Conservation (phyloP, 2,888 invertebrate species). For the Yponomeuta cagnagella region DNA sequence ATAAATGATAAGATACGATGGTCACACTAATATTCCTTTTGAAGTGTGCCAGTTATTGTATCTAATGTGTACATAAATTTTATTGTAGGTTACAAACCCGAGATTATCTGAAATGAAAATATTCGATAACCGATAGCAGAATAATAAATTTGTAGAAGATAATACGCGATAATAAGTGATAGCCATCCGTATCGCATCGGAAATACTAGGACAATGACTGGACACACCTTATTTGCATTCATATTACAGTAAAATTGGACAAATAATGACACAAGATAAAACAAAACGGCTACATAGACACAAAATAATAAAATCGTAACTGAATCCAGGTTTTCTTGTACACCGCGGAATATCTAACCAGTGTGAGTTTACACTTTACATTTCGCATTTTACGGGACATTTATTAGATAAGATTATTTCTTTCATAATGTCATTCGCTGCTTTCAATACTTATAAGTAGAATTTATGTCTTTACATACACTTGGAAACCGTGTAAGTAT, state of each 20-base stretch:
- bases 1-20: too few species aligned
- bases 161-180: not conserved
- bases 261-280: conserved; percentile 12
- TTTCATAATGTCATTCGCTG: conserved; percentile 2
- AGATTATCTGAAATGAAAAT: not conserved
- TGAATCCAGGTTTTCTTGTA: not conserved
- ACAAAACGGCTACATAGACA: conserved; percentile 2
- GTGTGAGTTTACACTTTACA: not conserved
- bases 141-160: not conserved
- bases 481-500: not conserved
- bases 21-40: too few species aligned
- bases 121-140: not conserved
- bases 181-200: not conserved
- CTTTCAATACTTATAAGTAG: not conserved
- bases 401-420: not conserved
- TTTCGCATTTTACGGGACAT: not conserved
- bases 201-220: conserved; percentile 12
- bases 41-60: not conserved
- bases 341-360: not conserved
- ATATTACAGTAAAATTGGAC: conserved; percentile 8
- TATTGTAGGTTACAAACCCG: not conserved
- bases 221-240: conserved; percentile 7
- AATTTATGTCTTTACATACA: not conserved
- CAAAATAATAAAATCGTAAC: conserved; percentile 2
- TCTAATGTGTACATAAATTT: conserved; percentile 12